These are phyloP conservation scores for Drosophila nikananu DNA, from an alignment of 1,140 invertebrate genomes.

Conservation along the genomic window DNA sequence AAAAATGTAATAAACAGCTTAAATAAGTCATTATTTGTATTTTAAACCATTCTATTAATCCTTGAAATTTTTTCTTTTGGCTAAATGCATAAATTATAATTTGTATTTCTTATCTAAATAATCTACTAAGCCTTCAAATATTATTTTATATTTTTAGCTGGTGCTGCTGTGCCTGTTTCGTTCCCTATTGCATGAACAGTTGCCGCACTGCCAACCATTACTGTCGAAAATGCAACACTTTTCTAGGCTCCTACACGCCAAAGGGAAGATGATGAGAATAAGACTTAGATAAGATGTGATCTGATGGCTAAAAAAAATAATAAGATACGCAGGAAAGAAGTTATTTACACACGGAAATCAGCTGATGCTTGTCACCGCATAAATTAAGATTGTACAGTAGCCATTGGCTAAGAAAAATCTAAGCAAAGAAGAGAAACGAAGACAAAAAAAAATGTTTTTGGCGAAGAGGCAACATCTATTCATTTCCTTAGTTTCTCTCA, in stretches of 20 bases:
- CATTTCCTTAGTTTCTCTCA: neutral
- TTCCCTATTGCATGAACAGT: slow-evolving; percentile 89
- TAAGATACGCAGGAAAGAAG: slow-evolving; percentile 18
- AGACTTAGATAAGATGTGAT: slow-evolving; percentile 44
- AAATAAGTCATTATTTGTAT: neutral
- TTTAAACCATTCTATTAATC: neutral
- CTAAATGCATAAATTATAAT: neutral
- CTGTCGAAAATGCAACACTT: slow-evolving; percentile 89
- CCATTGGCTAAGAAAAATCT: neutral
- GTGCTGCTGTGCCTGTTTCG: slow-evolving; percentile 87
- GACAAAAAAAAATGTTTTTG: neutral
- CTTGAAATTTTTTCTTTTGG: accelerated
- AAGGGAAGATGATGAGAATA: slow-evolving; percentile 49
- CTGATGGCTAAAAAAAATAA: slow-evolving; percentile 3
- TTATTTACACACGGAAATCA: slow-evolving; percentile 17
- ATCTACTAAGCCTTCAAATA: neutral
- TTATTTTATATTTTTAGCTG: slow-evolving; percentile 42
- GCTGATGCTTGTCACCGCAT: slow-evolving; percentile 20
- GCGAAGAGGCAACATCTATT: neutral
- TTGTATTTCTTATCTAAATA: neutral
- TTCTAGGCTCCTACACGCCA: slow-evolving; percentile 87
- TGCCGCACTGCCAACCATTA: slow-evolving; percentile 89
- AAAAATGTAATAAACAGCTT: no score
- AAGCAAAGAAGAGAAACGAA: slow-evolving; percentile 2
- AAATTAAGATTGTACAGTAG: slow-evolving; percentile 24